These are phyloP conservation scores for Tachina lurida DNA, from an alignment of 2,888 invertebrate species.

Conservation along the genomic window DNA sequence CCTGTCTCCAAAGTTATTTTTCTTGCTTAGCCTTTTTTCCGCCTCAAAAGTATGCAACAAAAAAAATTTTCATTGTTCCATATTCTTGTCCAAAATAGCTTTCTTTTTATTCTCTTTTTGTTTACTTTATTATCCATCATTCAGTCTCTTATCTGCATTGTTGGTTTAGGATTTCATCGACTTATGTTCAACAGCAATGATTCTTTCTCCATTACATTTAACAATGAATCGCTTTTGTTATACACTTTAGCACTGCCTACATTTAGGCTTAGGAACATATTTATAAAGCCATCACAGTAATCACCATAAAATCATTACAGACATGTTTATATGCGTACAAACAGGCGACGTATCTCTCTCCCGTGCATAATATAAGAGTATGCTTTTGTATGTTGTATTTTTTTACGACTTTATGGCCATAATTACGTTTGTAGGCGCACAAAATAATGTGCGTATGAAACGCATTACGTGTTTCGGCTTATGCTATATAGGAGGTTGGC, in stretches of 20 bases:
- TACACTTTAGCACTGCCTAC: constrained; percentile 45
- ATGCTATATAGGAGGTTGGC: neutral
- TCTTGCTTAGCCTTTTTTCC: no score
- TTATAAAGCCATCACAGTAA: constrained; percentile 4
- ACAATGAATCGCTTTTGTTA: neutral
- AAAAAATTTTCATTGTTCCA: neutral
- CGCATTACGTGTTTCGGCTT: neutral
- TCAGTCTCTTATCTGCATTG: constrained; percentile 30
- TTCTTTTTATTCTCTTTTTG: neutral
- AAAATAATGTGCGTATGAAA: neutral
- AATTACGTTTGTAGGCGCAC: constrained; percentile 11
- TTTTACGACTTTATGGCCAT: constrained; percentile 46
- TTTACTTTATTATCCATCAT: constrained; percentile 17
- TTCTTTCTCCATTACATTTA: constrained; percentile 56
- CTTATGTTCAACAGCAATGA: constrained; percentile 28
- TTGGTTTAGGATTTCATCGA: constrained; percentile 51
- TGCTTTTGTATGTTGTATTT: neutral
- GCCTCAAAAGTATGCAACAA: constrained; percentile 22
- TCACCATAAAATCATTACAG: neutral
- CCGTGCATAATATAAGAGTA: neutral
- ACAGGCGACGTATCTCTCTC: neutral
- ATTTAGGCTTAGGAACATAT: constrained; percentile 8
- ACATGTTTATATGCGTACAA: constrained; percentile 4
- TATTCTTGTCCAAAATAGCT: neutral
- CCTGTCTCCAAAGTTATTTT: neutral